Evolutionary conservation across 2,888 invertebrate genomes (phyloP).

Genomic region (Uloborus plumipes): DNA sequence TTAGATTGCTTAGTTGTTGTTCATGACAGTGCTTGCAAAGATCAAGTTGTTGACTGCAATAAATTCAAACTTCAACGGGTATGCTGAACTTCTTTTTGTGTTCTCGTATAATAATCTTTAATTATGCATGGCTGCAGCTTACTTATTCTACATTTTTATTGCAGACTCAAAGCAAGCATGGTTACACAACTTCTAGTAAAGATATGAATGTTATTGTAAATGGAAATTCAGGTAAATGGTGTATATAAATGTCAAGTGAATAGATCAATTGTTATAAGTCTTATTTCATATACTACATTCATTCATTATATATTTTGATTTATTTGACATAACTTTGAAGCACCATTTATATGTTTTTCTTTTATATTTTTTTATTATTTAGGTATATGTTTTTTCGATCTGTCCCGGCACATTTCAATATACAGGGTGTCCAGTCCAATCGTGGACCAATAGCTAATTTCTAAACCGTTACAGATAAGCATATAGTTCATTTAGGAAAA

Average conservation of each 20-base stretch:
- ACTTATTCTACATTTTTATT: neutral
- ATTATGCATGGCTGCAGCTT: neutral
- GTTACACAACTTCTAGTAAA: constrained; percentile 42
- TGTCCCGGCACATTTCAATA: no score
- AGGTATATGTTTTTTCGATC: no score
- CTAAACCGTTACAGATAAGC: no score
- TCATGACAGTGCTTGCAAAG: constrained; percentile 89
- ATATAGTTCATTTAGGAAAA: no score
- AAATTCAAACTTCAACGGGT: constrained; percentile 74
- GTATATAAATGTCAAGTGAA: neutral
- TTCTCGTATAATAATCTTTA: neutral
- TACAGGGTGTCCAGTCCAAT: no score
- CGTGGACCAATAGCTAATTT: no score
- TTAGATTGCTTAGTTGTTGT: constrained; percentile 88
- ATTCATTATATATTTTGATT: no score
- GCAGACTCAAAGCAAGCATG: constrained; percentile 45
- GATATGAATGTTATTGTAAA: constrained; percentile 22
- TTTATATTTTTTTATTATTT: no score
- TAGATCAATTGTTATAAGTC: no score
- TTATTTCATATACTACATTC: no score
- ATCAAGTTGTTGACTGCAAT: constrained; percentile 86
- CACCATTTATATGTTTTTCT: no score
- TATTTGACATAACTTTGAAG: no score
- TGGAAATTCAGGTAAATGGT: constrained; percentile 39
- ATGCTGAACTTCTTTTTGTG: neutral